Conservation (phyloP, 2,797 vertebrate species). For the Cynopterus sphinx region DNA sequence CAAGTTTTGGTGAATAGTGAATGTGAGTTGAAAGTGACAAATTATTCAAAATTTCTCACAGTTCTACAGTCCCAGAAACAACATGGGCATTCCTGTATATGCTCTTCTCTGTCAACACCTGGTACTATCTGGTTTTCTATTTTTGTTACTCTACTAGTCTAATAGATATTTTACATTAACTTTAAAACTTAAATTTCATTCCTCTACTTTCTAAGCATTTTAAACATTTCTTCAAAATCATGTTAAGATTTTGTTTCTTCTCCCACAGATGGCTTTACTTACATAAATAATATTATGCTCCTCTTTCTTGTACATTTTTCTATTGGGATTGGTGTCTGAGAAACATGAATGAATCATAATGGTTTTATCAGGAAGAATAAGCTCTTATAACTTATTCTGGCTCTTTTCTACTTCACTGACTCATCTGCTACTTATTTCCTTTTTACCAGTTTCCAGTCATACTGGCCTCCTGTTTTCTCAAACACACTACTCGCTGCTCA, state of each 20-base stretch:
- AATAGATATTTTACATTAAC: neutral
- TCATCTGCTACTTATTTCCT: neutral
- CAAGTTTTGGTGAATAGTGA: neutral
- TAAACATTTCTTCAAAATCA: neutral
- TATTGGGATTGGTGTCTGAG: neutral
- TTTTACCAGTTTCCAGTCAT: too few species aligned
- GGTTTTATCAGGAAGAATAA: neutral
- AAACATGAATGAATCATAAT: neutral
- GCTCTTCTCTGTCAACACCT: accelerated
- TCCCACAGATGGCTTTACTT: neutral
- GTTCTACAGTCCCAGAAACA: neutral
- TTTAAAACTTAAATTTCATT: neutral
- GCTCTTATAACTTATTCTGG: neutral
- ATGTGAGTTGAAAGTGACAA: neutral
- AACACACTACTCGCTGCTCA: accelerated
- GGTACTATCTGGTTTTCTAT: neutral
- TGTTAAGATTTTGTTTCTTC: neutral
- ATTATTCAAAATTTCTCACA: neutral
- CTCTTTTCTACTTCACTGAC: neutral
- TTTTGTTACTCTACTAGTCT: neutral
- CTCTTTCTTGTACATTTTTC: neutral
- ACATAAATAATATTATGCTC: neutral
- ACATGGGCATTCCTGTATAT: neutral
- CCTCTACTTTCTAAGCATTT: neutral
- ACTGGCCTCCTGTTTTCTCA: neutral